These are phyloP conservation scores for Centropus bengalensis DNA, from an alignment of 2,113 vertebrate species.

Conservation along the genomic window DNA sequence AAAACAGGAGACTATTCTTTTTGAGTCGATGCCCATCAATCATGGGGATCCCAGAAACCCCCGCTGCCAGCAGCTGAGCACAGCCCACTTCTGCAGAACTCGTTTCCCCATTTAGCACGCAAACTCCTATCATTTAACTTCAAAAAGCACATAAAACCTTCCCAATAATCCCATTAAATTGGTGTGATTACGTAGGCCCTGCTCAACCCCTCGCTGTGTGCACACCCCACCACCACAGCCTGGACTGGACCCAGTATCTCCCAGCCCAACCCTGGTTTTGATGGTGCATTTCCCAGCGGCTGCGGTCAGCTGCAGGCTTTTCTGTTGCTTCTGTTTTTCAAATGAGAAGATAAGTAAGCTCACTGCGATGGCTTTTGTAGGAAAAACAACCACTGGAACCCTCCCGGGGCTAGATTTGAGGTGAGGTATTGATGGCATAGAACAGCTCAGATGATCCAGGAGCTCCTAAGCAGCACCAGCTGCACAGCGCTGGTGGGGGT, in stretches of 20 bases:
- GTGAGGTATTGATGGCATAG: accelerated
- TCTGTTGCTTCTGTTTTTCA: neutral
- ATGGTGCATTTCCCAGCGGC: accelerated
- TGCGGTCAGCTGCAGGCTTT: neutral
- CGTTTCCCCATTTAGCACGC: neutral
- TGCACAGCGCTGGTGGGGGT: neutral
- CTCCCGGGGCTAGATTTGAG: neutral
- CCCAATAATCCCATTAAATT: neutral
- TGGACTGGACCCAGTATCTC: neutral
- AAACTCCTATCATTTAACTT: neutral
- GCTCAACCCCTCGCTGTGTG: accelerated
- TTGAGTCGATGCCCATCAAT: neutral
- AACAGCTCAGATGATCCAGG: neutral
- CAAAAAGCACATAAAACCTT: neutral
- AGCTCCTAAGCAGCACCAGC: neutral
- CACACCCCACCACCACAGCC: neutral
- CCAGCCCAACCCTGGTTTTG: neutral
- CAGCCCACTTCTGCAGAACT: neutral
- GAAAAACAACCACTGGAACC: accelerated
- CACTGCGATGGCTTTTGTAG: neutral
- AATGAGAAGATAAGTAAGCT: neutral
- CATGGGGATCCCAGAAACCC: neutral
- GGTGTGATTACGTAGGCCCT: too few relatives aligned
- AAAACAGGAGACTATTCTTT: accelerated
- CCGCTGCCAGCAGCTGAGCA: neutral